Percentiles rank a stretch among this genome's conserved stretches.
phyloP scores from a whole-genome alignment of 2,888 invertebrate species.

The Ypsolopha sequella region DNA sequence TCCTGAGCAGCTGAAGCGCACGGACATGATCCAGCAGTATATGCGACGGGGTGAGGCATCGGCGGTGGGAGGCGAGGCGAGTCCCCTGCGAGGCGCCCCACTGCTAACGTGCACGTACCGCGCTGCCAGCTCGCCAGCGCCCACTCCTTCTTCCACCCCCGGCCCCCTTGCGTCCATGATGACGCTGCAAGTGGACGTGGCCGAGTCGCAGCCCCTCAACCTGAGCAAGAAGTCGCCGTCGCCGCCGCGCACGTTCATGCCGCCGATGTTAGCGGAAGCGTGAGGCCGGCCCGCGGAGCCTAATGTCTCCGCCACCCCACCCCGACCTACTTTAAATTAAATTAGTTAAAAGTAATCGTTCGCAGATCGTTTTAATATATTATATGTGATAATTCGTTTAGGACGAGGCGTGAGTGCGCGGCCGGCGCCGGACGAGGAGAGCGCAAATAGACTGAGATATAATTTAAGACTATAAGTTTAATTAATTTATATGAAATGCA shows the following conservation, averaged over 20 bases:
- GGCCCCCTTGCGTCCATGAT: constrained; percentile 53
- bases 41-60: constrained; percentile 82
- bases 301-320: constrained; percentile 62
- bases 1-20: constrained; percentile 91
- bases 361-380: constrained; percentile 75
- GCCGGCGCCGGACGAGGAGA: constrained; percentile 70
- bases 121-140: constrained; percentile 21
- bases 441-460: constrained; percentile 72
- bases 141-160: constrained; percentile 37
- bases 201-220: constrained; percentile 87
- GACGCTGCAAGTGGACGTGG: constrained; percentile 80
- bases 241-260: constrained; percentile 50
- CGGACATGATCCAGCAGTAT: constrained; percentile 92
- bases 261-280: constrained; percentile 75
- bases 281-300: constrained; percentile 70
- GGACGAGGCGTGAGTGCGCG: constrained; percentile 63
- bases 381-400: constrained; percentile 76
- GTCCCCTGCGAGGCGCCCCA: constrained; percentile 47
- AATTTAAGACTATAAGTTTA: constrained; percentile 71
- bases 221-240: constrained; percentile 86
- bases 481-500: constrained; percentile 74
- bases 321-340: constrained; percentile 69
- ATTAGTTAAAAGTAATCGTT: constrained; percentile 63
- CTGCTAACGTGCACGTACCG: constrained; percentile 36
- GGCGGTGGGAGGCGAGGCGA: constrained; percentile 57